These are phyloP conservation scores for Myanophis thanlyinensis DNA, from an alignment of 2,113 vertebrate species.

Conservation along the genomic window DNA sequence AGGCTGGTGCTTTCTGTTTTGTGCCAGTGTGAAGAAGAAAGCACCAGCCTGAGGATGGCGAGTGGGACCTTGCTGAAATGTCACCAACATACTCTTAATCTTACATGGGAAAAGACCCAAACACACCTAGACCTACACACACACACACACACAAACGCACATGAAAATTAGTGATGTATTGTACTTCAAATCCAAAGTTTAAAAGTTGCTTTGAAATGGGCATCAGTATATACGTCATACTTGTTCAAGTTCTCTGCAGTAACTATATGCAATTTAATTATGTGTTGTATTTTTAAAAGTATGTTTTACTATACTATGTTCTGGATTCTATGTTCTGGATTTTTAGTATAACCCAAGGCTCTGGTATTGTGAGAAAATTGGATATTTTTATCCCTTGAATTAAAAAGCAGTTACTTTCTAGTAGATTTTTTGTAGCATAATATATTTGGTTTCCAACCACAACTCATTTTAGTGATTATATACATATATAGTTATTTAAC, in stretches of 20 bases:
- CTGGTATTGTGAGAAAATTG: neutral
- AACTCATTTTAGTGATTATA: neutral
- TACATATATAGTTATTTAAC: neutral
- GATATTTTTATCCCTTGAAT: neutral
- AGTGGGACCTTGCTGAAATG: no score
- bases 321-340: no score
- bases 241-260: neutral
- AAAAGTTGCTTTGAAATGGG: neutral
- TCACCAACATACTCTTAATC: no score
- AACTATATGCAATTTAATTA: neutral
- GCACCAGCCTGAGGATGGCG: no score
- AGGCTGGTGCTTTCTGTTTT: no score
- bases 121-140: no score
- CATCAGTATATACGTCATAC: neutral
- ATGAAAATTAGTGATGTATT: neutral
- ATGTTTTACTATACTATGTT: neutral
- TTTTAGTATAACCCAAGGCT: neutral
- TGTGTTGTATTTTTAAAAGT: neutral
- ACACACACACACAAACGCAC: no score
- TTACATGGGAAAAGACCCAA: no score
- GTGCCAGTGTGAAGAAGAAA: no score
- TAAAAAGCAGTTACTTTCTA: neutral
- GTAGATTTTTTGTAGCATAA: neutral
- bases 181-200: neutral
- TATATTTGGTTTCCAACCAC: neutral